Percentiles rank a stretch among this genome's conserved stretches.
These are phyloP conservation scores for Sympetrum striolatum DNA, from an alignment of 2,888 invertebrate genomes.

Conservation along the genomic window DNA sequence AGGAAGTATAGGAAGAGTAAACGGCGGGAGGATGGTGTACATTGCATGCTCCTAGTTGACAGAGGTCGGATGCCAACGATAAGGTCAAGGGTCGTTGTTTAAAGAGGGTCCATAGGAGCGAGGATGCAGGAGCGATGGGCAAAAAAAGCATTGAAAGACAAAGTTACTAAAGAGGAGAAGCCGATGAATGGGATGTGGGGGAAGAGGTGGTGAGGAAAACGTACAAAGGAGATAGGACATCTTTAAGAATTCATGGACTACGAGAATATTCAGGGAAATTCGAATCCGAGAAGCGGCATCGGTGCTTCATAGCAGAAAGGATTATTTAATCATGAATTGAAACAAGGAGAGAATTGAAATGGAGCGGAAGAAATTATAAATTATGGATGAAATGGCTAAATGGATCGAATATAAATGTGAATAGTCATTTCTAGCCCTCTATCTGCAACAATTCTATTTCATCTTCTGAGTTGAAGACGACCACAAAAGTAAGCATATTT, in stretches of 20 bases:
- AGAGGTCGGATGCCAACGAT: background rate
- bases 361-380: too few species aligned
- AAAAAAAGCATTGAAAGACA: background rate
- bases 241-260: background rate
- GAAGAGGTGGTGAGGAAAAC: too few species aligned
- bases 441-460: too few species aligned
- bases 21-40: background rate
- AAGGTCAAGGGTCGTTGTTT: conserved; percentile 8
- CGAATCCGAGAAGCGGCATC: background rate
- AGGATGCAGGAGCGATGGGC: background rate
- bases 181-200: background rate
- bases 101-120: background rate
- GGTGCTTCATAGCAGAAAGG: background rate
- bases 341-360: background rate
- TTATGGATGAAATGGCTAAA: too few species aligned
- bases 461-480: too few species aligned
- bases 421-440: too few species aligned
- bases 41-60: background rate
- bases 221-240: background rate
- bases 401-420: too few species aligned
- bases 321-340: background rate
- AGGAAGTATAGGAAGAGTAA: background rate
- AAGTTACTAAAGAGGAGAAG: background rate
- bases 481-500: too few species aligned
- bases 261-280: background rate